phyloP scores from a whole-genome alignment of 2,888 invertebrate species.

The Bruchidius siliquastri region DNA sequence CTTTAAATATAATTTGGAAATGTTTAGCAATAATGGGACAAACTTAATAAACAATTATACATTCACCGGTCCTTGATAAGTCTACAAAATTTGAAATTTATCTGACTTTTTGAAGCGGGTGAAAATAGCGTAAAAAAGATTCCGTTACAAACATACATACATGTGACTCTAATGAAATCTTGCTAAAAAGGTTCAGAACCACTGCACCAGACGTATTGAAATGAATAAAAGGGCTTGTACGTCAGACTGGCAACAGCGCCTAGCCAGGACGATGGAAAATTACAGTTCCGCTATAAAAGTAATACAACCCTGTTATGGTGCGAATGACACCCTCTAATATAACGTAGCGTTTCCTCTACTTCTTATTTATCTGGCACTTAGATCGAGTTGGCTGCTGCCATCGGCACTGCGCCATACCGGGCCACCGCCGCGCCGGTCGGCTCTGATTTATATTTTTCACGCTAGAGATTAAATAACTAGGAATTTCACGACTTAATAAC shows the following conservation, averaged over 20 bases:
- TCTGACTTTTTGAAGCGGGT: no score
- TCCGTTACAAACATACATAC: no score
- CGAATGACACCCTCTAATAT: slow-evolving; percentile 27
- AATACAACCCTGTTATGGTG: slow-evolving; percentile 27
- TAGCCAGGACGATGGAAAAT: slow-evolving; percentile 18
- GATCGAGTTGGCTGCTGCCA: neutral
- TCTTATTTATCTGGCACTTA: neutral
- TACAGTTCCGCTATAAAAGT: slow-evolving; percentile 27
- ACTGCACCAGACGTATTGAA: no score
- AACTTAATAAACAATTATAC: no score
- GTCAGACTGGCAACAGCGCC: neutral
- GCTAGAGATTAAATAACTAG: neutral
- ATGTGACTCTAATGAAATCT: no score
- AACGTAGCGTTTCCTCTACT: neutral
- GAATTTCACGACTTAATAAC: neutral
- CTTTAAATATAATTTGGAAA: no score
- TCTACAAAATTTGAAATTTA: no score
- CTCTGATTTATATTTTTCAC: neutral
- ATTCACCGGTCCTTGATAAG: no score
- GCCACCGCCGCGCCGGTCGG: neutral
- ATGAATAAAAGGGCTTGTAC: no score
- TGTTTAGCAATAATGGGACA: no score
- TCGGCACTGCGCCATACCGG: neutral
- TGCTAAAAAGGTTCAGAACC: no score
- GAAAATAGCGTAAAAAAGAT: no score